phyloP scores from a whole-genome alignment of 2,113 vertebrate species.

The Pedionomus torquatus region DNA sequence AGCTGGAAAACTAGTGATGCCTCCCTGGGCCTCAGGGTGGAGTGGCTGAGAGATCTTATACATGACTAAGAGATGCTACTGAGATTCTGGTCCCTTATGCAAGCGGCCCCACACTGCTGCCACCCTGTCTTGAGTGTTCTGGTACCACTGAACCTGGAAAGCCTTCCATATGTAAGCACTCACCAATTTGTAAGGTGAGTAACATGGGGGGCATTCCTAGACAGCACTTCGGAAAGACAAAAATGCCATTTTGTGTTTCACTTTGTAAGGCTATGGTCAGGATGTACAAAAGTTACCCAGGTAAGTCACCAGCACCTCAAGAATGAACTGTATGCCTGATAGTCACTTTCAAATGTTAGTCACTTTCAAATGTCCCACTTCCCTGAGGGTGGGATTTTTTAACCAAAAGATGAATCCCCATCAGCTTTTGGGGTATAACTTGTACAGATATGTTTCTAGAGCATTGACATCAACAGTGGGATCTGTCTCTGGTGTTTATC shows the following conservation, averaged over 20 bases:
- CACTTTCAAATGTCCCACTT: not conserved
- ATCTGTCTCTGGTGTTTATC: not conserved
- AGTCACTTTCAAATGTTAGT: not conserved
- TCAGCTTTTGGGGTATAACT: not conserved
- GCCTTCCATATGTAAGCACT: not conserved
- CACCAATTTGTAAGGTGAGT: not conserved
- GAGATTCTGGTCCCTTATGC: not conserved
- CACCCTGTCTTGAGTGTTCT: not conserved
- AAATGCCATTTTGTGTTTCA: not conserved
- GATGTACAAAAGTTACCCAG: not conserved
- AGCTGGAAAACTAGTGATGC: not conserved
- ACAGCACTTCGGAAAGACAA: not conserved
- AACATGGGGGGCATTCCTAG: not conserved
- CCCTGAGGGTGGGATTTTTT: not conserved
- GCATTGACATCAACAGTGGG: rapidly evolving
- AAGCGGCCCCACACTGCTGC: not conserved
- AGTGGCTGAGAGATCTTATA: not conserved
- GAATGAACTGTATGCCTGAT: not conserved
- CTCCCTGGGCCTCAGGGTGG: not conserved
- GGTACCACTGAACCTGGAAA: not conserved
- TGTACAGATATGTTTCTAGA: not conserved
- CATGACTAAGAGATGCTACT: not conserved
- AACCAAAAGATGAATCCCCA: not conserved
- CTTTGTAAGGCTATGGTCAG: not conserved
- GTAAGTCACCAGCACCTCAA: not conserved